Percentiles rank a stretch among this genome's conserved stretches.
Conservation (phyloP, 2,888 invertebrate species). For the Eutolmus rufibarbis region DNA sequence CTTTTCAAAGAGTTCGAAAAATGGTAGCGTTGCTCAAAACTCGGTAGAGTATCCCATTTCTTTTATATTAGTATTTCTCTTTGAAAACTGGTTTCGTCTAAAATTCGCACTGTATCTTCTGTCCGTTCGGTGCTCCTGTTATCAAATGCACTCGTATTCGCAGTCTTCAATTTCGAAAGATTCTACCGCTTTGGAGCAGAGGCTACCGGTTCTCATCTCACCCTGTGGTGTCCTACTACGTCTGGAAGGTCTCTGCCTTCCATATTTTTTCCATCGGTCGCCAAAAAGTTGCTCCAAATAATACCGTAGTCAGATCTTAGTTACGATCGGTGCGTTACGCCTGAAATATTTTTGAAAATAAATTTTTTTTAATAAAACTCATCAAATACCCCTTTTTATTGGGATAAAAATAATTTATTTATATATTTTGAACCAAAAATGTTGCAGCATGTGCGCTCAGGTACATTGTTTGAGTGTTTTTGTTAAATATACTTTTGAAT, state of each 20-base stretch:
- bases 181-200: constrained; percentile 44
- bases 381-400: background rate
- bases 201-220: constrained; percentile 44
- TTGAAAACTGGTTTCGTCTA: constrained; percentile 26
- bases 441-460: background rate
- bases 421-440: background rate
- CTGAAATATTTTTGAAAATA: constrained; percentile 32
- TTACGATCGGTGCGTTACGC: constrained; percentile 64
- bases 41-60: background rate
- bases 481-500: background rate
- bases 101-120: background rate
- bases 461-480: background rate
- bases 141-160: constrained; percentile 41
- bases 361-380: background rate
- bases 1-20: background rate
- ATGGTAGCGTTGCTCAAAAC: background rate
- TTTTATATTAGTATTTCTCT: constrained; percentile 6
- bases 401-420: background rate
- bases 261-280: constrained; percentile 67
- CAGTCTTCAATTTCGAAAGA: constrained; percentile 31
- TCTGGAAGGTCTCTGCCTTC: constrained; percentile 53
- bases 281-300: constrained; percentile 76
- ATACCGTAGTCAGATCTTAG: constrained; percentile 78
- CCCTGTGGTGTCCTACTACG: constrained; percentile 41
- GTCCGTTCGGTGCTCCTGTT: background rate